Evolutionary conservation across 2,113 vertebrate genomes (phyloP).

Genomic region (Tachysurus vachellii): DNA sequence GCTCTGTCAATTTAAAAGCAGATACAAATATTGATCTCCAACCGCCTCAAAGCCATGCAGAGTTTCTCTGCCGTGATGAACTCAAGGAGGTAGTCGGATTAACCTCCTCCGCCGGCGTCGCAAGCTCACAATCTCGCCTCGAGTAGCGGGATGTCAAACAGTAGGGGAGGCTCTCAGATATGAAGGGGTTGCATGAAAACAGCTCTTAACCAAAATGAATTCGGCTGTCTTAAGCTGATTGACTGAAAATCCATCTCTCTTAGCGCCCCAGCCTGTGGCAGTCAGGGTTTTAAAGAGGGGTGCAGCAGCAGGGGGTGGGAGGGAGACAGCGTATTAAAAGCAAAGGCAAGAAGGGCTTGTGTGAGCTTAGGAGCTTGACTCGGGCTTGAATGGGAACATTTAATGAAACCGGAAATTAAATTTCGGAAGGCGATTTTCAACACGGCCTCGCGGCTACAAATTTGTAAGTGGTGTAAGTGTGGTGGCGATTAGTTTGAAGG

Average conservation of each 20-base stretch:
- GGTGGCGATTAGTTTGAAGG: not conserved
- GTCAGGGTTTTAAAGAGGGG: slow-evolving; percentile 46
- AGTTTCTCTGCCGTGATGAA: slow-evolving; percentile 53
- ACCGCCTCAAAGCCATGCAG: slow-evolving; percentile 7
- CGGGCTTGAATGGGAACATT: slow-evolving; percentile 11
- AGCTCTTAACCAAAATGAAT: slow-evolving; percentile 65
- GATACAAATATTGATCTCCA: slow-evolving; percentile 42
- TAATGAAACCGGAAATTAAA: slow-evolving; percentile 43
- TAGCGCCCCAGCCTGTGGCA: slow-evolving; percentile 68
- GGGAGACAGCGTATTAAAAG: slow-evolving; percentile 9
- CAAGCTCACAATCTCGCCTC: slow-evolving; percentile 56
- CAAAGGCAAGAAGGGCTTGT: slow-evolving; percentile 17
- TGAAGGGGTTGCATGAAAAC: slow-evolving; percentile 74
- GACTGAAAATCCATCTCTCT: slow-evolving; percentile 74
- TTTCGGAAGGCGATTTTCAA: slow-evolving; percentile 35
- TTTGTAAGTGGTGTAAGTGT: not conserved
- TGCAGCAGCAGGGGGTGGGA: slow-evolving; percentile 48
- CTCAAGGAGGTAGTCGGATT: slow-evolving; percentile 41
- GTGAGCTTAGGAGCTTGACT: slow-evolving; percentile 22
- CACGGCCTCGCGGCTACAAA: not conserved
- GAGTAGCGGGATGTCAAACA: slow-evolving; percentile 63
- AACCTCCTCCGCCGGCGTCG: slow-evolving; percentile 51
- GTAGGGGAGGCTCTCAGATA: slow-evolving; percentile 69
- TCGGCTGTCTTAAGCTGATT: slow-evolving; percentile 78
- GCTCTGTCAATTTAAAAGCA: slow-evolving; percentile 8